Percentiles rank a stretch among this genome's conserved stretches.
Conservation (phyloP, 35 echinoderm and acorn worm species). For the Apostichopus parvimensis region DNA sequence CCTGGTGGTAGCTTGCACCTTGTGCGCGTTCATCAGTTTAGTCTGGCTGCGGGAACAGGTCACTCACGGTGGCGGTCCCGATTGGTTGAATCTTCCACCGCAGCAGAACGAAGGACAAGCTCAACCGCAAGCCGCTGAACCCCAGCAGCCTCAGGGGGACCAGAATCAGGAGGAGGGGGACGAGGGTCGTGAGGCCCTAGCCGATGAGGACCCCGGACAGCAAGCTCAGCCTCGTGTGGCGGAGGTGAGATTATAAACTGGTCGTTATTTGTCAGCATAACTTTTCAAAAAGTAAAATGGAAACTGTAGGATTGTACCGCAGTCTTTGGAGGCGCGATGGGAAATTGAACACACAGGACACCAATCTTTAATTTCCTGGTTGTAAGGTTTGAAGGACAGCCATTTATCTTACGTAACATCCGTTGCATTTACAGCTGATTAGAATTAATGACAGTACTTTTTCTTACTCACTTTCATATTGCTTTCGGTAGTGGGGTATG, state of each 20-base stretch:
- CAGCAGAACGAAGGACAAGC: conserved; percentile 44
- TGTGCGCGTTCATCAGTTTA: conserved; percentile 96
- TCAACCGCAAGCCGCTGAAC: conserved; percentile 43
- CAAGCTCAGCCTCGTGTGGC: conserved; percentile 2
- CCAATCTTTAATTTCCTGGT: too few species aligned
- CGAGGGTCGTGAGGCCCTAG: not conserved
- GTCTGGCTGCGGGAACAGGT: conserved; percentile 96
- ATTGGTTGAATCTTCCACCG: conserved; percentile 78
- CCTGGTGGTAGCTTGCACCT: conserved; percentile 90
- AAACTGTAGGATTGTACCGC: not conserved
- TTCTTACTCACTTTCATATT: too few species aligned
- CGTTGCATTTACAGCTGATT: too few species aligned
- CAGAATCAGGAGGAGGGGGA: conserved; percentile 8
- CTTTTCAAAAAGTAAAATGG: not conserved
- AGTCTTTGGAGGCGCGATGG: not conserved
- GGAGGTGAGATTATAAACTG: not conserved
- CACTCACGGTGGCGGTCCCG: conserved; percentile 86
- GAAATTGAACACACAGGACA: not conserved
- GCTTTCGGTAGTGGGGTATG: too few species aligned
- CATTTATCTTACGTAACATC: not conserved
- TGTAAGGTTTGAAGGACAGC: too few species aligned
- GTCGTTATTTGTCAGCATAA: conserved; percentile 5
- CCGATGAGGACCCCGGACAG: not conserved
- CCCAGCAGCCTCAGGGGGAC: conserved; percentile 24
- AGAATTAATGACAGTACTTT: too few species aligned